These are phyloP conservation scores for Vanacampus margaritifer DNA, from an alignment of 2,113 vertebrate species.

Conservation along the genomic window DNA sequence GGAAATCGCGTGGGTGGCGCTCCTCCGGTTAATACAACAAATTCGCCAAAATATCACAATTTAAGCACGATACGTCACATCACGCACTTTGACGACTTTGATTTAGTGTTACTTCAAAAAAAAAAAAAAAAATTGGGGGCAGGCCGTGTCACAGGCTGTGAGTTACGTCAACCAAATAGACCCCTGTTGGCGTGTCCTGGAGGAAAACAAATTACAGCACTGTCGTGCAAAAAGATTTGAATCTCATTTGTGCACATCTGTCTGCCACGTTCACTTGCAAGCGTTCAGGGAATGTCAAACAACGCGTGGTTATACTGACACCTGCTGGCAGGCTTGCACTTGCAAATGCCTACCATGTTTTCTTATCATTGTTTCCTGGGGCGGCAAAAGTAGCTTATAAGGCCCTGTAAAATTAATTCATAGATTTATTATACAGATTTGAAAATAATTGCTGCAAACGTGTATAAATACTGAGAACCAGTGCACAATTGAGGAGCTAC, in stretches of 20 bases:
- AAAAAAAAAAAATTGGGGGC: too few species aligned
- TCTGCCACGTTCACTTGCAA: slow-evolving; percentile 58
- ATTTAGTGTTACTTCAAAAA: too few species aligned
- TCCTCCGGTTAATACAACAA: not conserved
- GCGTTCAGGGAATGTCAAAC: slow-evolving; percentile 9
- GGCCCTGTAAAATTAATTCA: not conserved
- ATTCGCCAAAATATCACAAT: not conserved
- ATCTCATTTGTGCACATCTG: slow-evolving; percentile 47
- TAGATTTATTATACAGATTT: not conserved
- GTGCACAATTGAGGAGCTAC: not conserved
- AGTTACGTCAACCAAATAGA: not conserved
- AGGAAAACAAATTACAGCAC: not conserved
- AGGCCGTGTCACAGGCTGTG: not conserved
- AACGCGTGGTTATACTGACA: slow-evolving; percentile 42
- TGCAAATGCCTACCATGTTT: not conserved
- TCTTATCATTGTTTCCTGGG: not conserved
- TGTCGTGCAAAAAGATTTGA: slow-evolving; percentile 2
- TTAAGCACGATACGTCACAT: not conserved
- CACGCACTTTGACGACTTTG: not conserved
- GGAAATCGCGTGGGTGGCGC: slow-evolving; percentile 39
- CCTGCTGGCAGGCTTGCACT: slow-evolving; percentile 38
- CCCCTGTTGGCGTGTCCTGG: not conserved
- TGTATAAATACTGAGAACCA: not conserved
- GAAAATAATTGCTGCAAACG: not conserved
- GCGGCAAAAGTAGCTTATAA: too few species aligned